Percentiles rank a stretch among this genome's conserved stretches.
phyloP scores from a whole-genome alignment of 2,113 vertebrate species.

The Sciurus niger region DNA sequence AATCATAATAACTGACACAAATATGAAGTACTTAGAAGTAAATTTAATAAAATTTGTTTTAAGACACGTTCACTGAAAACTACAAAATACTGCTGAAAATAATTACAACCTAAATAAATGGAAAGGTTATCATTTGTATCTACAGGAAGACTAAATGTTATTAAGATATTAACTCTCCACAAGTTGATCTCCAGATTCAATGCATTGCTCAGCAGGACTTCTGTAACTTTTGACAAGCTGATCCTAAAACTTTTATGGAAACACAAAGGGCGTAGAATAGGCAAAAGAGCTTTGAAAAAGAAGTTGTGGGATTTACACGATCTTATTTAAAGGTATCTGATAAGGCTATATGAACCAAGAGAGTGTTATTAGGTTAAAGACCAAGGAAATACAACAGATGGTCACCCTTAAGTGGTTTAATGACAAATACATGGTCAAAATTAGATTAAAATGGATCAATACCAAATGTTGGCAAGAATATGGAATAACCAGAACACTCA shows the following conservation, averaged over 20 bases:
- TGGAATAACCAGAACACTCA: background rate
- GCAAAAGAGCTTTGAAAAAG: constrained; percentile 35
- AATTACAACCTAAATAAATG: background rate
- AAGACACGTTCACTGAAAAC: background rate
- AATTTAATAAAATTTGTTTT: background rate
- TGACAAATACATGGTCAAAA: constrained; percentile 18
- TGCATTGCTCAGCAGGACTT: background rate
- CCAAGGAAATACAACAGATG: background rate
- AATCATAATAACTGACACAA: background rate
- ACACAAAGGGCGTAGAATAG: background rate
- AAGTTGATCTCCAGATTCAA: background rate
- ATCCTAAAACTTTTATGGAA: background rate
- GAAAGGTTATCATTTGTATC: background rate
- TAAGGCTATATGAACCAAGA: background rate
- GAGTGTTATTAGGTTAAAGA: background rate
- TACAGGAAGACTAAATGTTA: background rate
- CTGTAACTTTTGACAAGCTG: background rate
- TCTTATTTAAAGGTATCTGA: constrained; percentile 7
- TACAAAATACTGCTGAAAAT: background rate
- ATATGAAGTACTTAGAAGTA: background rate
- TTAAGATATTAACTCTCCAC: background rate
- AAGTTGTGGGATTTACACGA: background rate
- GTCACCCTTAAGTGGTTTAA: background rate
- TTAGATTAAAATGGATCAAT: background rate
- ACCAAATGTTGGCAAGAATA: constrained; percentile 38